These are phyloP conservation scores for Diarsia rubi DNA, from an alignment of 2,888 invertebrate species.

Conservation along the genomic window DNA sequence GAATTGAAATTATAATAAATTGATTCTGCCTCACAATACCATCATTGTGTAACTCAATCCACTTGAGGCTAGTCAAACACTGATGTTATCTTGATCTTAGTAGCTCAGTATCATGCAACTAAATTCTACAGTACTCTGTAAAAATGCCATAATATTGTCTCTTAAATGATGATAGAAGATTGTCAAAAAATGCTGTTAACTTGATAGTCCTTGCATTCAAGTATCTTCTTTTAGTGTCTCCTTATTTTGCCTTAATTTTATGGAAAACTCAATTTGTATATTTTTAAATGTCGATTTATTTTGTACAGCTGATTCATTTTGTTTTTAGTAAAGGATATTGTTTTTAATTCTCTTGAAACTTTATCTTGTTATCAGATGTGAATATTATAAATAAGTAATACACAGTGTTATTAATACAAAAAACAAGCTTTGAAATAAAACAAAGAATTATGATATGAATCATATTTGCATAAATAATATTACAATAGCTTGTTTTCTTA, in stretches of 20 bases:
- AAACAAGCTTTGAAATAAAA: conserved; percentile 13
- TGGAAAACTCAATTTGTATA: neutral
- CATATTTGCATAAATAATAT: conserved; percentile 1
- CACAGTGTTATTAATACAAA: neutral
- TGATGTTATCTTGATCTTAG: conserved; percentile 22
- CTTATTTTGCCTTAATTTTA: neutral
- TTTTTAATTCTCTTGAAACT: conserved; percentile 6
- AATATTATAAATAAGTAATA: conserved; percentile 21
- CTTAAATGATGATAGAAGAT: neutral
- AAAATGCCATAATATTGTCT: neutral
- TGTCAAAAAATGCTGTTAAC: neutral
- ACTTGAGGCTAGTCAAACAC: conserved; percentile 18
- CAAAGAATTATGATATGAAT: conserved; percentile 17
- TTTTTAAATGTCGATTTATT: neutral
- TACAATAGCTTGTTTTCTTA: conserved; percentile 40
- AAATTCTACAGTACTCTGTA: neutral
- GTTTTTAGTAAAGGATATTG: conserved; percentile 9
- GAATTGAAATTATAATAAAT: conserved; percentile 17
- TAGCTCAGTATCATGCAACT: conserved; percentile 9
- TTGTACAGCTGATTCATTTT: conserved; percentile 13
- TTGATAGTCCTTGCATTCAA: neutral
- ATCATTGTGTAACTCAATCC: conserved; percentile 16
- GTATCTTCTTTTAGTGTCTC: neutral
- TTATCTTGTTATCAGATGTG: conserved; percentile 9
- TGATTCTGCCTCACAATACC: neutral